phyloP scores from a whole-genome alignment of 1,140 invertebrate species.

The Cydia strobilella region DNA sequence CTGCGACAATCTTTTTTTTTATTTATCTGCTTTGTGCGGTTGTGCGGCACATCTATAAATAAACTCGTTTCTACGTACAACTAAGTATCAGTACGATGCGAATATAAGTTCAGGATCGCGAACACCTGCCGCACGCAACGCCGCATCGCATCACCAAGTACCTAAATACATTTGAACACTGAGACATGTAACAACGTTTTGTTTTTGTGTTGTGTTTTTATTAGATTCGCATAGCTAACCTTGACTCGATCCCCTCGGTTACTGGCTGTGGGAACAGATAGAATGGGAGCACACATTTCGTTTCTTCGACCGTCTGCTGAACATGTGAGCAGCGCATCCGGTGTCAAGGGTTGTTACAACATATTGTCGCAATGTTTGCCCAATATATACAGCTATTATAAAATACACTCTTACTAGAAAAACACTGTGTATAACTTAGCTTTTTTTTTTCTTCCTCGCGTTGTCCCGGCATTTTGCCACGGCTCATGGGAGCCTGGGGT shows the following conservation, averaged over 20 bases:
- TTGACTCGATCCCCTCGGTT: slow-evolving; percentile 63
- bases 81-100: slow-evolving; percentile 8
- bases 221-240: slow-evolving; percentile 67
- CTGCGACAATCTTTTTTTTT: neutral
- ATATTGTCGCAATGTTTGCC: slow-evolving; percentile 2
- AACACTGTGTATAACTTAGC: neutral
- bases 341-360: slow-evolving; percentile 40
- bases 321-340: slow-evolving; percentile 73
- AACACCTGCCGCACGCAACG: slow-evolving; percentile 23
- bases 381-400: neutral
- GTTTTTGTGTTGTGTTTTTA: slow-evolving; percentile 60
- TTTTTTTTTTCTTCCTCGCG: too few species aligned
- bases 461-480: too few species aligned
- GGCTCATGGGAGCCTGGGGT: too few species aligned
- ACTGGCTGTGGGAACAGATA: slow-evolving; percentile 62
- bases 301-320: slow-evolving; percentile 61
- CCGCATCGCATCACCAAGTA: slow-evolving; percentile 37
- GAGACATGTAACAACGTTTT: slow-evolving; percentile 51
- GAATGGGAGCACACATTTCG: slow-evolving; percentile 59
- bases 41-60: slow-evolving; percentile 11
- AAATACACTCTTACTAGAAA: neutral
- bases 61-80: slow-evolving; percentile 22
- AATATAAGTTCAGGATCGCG: slow-evolving; percentile 15
- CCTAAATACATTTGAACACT: slow-evolving; percentile 51
- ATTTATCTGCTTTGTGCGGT: neutral